Conservation (phyloP, 2,888 invertebrate genomes). For the Erebia epiphron region DNA sequence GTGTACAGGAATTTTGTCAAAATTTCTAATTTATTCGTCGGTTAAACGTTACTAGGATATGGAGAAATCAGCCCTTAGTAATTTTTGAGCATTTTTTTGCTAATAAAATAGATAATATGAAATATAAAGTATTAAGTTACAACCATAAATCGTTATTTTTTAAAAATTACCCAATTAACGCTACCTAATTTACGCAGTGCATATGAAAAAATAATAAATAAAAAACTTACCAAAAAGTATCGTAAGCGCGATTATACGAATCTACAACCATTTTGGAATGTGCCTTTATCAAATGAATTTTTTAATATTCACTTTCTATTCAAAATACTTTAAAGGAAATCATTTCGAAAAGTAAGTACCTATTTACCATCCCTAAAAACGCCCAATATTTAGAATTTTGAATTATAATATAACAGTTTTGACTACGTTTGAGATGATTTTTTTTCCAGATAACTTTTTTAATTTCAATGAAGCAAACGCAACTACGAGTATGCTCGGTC, state of each 20-base stretch:
- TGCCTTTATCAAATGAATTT: conserved; percentile 4
- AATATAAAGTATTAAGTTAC: no score
- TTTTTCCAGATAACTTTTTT: conserved; percentile 14
- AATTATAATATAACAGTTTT: no score
- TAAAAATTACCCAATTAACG: no score
- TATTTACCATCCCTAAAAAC: not conserved
- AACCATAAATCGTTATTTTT: not conserved
- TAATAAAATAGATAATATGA: no score
- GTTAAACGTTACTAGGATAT: no score
- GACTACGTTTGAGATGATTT: conserved; percentile 9
- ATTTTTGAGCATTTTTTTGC: no score
- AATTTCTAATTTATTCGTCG: no score
- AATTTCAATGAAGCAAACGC: conserved; percentile 18
- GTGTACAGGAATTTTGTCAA: no score
- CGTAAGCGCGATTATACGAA: conserved; percentile 50
- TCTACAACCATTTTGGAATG: conserved; percentile 56
- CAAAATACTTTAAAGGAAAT: not conserved
- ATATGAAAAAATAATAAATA: conserved; percentile 3
- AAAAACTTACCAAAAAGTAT: conserved; percentile 66
- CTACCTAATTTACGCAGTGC: no score
- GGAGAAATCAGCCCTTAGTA: no score
- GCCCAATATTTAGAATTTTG: no score
- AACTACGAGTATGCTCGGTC: conserved; percentile 50
- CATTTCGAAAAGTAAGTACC: not conserved
- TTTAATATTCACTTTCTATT: conserved; percentile 2